Evolutionary conservation across 2,888 invertebrate genomes (phyloP), one percentile per base, ranked within the genome.

Genomic region (Tribolium freemani): DNA sequence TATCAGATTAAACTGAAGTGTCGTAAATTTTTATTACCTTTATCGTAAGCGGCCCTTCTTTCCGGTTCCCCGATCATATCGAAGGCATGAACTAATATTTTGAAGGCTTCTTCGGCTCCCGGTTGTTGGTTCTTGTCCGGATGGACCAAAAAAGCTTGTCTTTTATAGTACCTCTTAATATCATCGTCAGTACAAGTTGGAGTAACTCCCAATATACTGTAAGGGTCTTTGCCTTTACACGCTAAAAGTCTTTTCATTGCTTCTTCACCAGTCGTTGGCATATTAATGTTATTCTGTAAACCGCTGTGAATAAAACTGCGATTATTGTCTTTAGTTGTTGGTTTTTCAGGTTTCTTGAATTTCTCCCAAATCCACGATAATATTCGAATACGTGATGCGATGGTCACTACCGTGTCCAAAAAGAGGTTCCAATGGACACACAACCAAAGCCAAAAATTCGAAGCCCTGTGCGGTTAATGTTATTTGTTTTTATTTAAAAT

Each of bases 81-180:
- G 87, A 98, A 98, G 5, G 97, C 97, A 84, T 96, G 95, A 81
- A 96, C 96, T 77, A 98, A 88, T 84, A 98, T 97, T 88, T 97
- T 97, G 86, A 97, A 98, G 44, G 97, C 97, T 87, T 98, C 97
- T 84, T 97, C 97, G 0, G 97, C 97, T 30, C 97, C 97, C 3
- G 96, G 95, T 85, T 96, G 96, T 83, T 94, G 94, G 86, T 97
- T 98, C 88, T 98, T 98, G 85, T 98, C 97, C 0, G 98, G 98
- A 88, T 98, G 98, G 44, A 98, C 97, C 45, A 98, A 89, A 81
- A 97, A 94, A 5, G 97, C 97, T 86, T 97, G 97, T 80, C 94
- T 91, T 82, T 96, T 94, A 87, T 97, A 98, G 88, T 97, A 97
- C 80, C 95, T 93, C 84, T 96, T 95, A 81, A 98, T 96, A 83